Conservation (phyloP, 1,140 invertebrate species). For the Rhyzopertha dominica region DNA sequence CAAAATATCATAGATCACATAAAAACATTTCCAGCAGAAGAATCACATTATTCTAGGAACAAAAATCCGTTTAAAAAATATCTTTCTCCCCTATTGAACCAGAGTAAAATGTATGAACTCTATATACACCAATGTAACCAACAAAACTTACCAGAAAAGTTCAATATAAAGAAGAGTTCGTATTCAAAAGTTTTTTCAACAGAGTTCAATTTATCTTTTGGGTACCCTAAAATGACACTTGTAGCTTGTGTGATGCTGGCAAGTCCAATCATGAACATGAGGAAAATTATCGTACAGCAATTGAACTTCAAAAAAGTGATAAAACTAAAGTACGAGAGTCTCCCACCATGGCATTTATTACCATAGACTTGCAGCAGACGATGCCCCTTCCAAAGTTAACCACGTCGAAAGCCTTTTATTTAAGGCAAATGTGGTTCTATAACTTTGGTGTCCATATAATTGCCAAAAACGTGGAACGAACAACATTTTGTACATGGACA, state of each 20-base stretch:
- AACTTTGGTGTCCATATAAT: constrained; percentile 18
- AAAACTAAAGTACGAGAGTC: constrained; percentile 6
- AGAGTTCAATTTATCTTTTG: constrained; percentile 30
- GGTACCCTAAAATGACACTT: constrained; percentile 27
- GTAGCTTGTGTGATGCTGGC: constrained; percentile 25
- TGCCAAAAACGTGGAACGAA: background rate
- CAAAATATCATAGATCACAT: constrained; percentile 18
- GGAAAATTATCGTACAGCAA: constrained; percentile 14
- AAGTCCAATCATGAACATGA: constrained; percentile 17
- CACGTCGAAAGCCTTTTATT: constrained; percentile 31
- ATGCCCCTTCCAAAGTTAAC: constrained; percentile 24
- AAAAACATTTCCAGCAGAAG: constrained; percentile 18
- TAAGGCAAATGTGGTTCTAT: constrained; percentile 28
- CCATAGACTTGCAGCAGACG: constrained; percentile 28
- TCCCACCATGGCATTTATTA: constrained; percentile 20
- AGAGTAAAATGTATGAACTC: constrained; percentile 13
- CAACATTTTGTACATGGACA: constrained; percentile 17
- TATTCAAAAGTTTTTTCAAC: constrained; percentile 22
- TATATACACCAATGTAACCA: constrained; percentile 15
- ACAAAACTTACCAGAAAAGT: constrained; percentile 6
- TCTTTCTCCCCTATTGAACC: constrained; percentile 17
- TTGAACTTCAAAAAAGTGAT: constrained; percentile 9
- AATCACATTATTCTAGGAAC: constrained; percentile 25
- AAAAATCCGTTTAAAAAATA: constrained; percentile 21
- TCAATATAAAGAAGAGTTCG: constrained; percentile 12